These are phyloP conservation scores for Sceloporus tristichus DNA, from an alignment of 2,113 vertebrate species.

Conservation along the genomic window DNA sequence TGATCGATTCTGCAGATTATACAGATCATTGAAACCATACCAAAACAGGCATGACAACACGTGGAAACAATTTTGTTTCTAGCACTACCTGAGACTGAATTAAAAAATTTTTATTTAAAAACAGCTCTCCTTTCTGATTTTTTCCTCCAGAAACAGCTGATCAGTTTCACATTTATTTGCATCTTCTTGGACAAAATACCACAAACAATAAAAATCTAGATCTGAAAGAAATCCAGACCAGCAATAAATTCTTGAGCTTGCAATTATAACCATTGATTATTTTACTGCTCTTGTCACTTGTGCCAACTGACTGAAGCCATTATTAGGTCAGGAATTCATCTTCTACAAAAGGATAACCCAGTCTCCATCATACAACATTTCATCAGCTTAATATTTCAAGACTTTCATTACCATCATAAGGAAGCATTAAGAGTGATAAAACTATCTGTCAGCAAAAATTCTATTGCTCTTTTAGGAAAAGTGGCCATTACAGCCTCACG, in stretches of 20 bases:
- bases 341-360: slow-evolving; percentile 61
- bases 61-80: background rate
- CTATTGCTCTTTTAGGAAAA: slow-evolving; percentile 72
- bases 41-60: no score
- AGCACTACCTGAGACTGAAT: background rate
- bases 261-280: slow-evolving; percentile 51
- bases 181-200: slow-evolving; percentile 59
- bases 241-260: slow-evolving; percentile 31
- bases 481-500: slow-evolving; percentile 70
- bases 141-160: slow-evolving; percentile 7
- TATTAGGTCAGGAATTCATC: slow-evolving; percentile 60
- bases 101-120: slow-evolving; percentile 31
- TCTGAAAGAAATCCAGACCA: slow-evolving; percentile 55
- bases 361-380: slow-evolving; percentile 72
- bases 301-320: slow-evolving; percentile 63
- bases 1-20: no score
- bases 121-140: slow-evolving; percentile 42
- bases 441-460: slow-evolving; percentile 82
- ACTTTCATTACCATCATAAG: slow-evolving; percentile 76
- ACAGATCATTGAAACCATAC: no score
- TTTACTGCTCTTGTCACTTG: slow-evolving; percentile 48
- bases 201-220: slow-evolving; percentile 59
- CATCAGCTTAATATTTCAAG: slow-evolving; percentile 74
- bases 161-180: slow-evolving; percentile 17
- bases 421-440: slow-evolving; percentile 74